Base-by-base conservation (phyloP, 2,113 vertebrate genomes). In the Sinocyclocheilus rhinocerous region DNA sequence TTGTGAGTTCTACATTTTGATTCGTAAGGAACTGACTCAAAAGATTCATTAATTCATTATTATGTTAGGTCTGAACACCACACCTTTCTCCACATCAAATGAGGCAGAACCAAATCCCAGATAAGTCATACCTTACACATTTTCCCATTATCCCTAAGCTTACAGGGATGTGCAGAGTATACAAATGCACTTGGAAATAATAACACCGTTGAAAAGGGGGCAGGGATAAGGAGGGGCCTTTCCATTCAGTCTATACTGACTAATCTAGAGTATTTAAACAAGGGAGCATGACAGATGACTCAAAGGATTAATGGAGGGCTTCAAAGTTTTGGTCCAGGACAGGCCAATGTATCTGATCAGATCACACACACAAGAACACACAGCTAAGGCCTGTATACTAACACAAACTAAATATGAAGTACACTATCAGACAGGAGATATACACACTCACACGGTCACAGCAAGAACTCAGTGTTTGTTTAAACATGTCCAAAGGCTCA, bases 161-260 rank as follows among this genome's bases (percentile, higher is more conserved):
- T 81, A 50, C 59, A 65, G 24, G 39, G 42, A 65, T 81, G 79
- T 67, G 61, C 61, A 67, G 79, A 81, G 61, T 81, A 67, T 42
- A 81, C 61, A 67, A 67, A 65, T 67, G n/a, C 61, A 24, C 36
- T 50, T 29, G 42, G 15, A 67, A 81, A 81, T 42, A 81, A 81
- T 67, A 81, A 67, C 61, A 81, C 16, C 79, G 9, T 13, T 29
- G 79, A 65, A 81, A 81, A 65, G 11, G 39, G 59, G 59, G 10
- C 4, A n/a, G 39, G 15, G 15, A 24, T 12, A 29, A 76, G 73
- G 22, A 26, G 45, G 42, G 73, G 22, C 79, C 29, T 67, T 33
- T 67, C 45, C 33, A 63, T 13, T 7, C 18, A 24, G 20, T 61
- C 18, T 22, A 59, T 65, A 48, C 61, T 20, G 79, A 67, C n/a